Conservation (phyloP, 2,113 vertebrate species). For the Corydoras maculifer region DNA sequence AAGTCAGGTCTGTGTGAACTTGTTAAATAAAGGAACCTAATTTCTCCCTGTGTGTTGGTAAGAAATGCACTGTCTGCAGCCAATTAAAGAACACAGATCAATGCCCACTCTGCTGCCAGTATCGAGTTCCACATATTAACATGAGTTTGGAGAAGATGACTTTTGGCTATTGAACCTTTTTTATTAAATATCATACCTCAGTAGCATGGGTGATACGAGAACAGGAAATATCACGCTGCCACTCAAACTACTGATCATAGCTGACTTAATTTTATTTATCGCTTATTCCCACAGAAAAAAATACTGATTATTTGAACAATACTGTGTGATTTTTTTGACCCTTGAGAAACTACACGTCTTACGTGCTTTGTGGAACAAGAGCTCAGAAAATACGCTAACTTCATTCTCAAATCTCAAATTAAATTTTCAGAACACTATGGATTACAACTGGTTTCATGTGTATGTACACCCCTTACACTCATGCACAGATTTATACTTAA, state of each 20-base stretch:
- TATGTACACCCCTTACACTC: too few species aligned
- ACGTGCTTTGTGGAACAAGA: too few species aligned
- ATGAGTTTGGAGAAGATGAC: conserved; percentile 31
- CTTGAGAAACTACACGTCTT: too few species aligned
- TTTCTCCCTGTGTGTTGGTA: conserved; percentile 33
- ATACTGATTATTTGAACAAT: too few species aligned
- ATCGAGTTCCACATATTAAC: conserved; percentile 43
- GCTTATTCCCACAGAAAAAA: background rate
- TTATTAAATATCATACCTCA: conserved; percentile 33
- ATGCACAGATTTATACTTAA: too few species aligned
- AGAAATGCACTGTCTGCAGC: conserved; percentile 44
- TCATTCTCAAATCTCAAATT: too few species aligned
- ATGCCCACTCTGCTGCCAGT: conserved; percentile 37
- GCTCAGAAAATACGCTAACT: too few species aligned
- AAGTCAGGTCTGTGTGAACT: conserved; percentile 32
- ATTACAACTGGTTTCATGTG: too few species aligned
- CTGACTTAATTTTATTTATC: background rate
- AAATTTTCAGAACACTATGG: too few species aligned
- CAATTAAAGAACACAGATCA: conserved; percentile 49
- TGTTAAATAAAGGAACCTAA: conserved; percentile 1
- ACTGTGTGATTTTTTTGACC: too few species aligned
- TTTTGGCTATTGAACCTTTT: conserved; percentile 31
- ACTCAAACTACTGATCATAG: background rate
- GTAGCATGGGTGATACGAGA: background rate
- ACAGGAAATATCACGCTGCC: background rate